Conservation (phyloP, 2,888 invertebrate genomes). For the Cephus nigrinus region DNA sequence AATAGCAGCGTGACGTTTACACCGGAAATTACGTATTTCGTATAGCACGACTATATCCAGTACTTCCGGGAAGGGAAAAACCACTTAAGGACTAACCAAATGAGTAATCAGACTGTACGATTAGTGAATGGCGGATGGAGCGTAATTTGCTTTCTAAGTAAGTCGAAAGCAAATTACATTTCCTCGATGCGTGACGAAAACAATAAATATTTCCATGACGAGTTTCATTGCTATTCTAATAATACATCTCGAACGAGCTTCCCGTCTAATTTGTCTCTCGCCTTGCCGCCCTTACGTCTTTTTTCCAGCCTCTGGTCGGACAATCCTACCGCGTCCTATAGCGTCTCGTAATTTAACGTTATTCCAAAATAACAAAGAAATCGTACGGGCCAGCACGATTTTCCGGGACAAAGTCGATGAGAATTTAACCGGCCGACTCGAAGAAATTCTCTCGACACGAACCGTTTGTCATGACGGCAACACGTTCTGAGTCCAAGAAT, state of each 20-base stretch:
- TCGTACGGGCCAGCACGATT: background rate
- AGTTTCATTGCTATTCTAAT: background rate
- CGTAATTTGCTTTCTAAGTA: background rate
- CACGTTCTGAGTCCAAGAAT: background rate
- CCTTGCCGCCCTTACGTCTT: background rate
- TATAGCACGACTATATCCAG: background rate
- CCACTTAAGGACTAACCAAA: background rate
- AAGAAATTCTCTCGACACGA: background rate
- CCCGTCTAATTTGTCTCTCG: background rate
- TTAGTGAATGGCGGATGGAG: background rate
- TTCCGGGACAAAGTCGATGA: background rate
- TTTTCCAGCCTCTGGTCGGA: background rate
- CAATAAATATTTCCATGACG: background rate
- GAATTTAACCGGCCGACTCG: background rate
- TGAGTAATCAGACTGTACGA: background rate
- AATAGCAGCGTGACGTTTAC: background rate
- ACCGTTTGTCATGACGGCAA: background rate
- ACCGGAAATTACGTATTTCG: background rate
- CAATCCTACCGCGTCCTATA: background rate
- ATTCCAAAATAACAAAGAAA: background rate
- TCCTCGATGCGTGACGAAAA: background rate
- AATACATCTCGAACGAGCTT: background rate
- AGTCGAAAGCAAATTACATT: background rate
- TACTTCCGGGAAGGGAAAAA: background rate
- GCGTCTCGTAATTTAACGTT: background rate